Conservation (phyloP, 2,797 vertebrate species). For the Sebastes dallii region DNA sequence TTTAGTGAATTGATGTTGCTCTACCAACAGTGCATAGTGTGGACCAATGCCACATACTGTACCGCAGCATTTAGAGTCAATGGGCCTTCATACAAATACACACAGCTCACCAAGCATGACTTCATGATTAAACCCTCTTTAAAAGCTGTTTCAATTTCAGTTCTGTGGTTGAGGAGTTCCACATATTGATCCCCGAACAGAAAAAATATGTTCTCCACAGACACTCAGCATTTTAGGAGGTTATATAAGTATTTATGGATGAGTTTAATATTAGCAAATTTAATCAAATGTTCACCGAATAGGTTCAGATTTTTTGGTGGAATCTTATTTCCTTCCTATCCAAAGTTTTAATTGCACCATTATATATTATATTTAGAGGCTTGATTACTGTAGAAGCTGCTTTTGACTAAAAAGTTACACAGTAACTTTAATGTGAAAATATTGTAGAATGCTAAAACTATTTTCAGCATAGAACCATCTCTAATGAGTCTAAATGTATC, state of each 20-base stretch:
- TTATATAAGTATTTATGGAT: background rate
- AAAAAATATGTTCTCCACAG: background rate
- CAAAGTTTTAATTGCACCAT: background rate
- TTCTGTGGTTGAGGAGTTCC: background rate
- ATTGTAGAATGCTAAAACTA: background rate
- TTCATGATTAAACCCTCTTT: background rate
- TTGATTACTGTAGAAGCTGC: background rate
- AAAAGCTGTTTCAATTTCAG: background rate
- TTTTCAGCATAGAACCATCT: background rate
- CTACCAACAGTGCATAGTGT: background rate
- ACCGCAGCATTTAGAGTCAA: background rate
- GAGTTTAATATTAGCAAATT: background rate
- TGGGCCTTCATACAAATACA: background rate
- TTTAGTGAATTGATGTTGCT: slow-evolving; percentile 1
- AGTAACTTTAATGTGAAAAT: background rate
- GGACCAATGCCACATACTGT: background rate
- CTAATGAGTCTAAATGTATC: background rate
- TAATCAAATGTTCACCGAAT: background rate
- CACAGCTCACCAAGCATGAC: background rate
- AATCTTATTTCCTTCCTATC: background rate
- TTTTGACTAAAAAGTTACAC: background rate
- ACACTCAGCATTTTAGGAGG: background rate
- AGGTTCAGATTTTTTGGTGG: background rate
- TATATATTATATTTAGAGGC: background rate
- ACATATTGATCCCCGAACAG: background rate